Evolutionary conservation across 2,113 vertebrate genomes (phyloP).

Genomic region (Phyllopteryx taeniolatus): DNA sequence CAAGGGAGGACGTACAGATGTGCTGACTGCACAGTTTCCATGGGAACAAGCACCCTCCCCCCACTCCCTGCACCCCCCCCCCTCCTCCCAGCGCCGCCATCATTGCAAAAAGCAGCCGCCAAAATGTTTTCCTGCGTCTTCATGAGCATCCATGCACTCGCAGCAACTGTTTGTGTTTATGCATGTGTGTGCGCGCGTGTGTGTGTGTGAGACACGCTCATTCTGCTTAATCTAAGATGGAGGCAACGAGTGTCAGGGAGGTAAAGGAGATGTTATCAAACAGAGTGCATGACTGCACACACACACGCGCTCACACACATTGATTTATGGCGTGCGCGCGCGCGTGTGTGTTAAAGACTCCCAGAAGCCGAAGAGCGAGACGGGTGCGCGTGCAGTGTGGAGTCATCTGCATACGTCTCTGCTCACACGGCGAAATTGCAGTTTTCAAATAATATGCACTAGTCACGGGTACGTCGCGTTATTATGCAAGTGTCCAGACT

Average conservation of each 20-base stretch:
- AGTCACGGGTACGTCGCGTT: no score
- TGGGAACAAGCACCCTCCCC: slow-evolving; percentile 67
- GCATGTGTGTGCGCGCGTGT: slow-evolving; percentile 3
- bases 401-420: no score
- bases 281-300: slow-evolving; percentile 30
- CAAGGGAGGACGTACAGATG: slow-evolving; percentile 69
- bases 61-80: slow-evolving; percentile 2
- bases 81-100: slow-evolving; percentile 38
- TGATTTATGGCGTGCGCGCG: slow-evolving; percentile 9
- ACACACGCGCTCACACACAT: slow-evolving; percentile 23
- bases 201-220: slow-evolving; percentile 20
- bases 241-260: slow-evolving; percentile 24
- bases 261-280: slow-evolving; percentile 48
- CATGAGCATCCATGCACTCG: slow-evolving; percentile 32
- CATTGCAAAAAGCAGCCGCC: slow-evolving; percentile 49
- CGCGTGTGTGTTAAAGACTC: background rate
- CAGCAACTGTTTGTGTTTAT: slow-evolving; percentile 30
- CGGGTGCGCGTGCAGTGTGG: no score
- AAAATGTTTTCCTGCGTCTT: slow-evolving; percentile 47
- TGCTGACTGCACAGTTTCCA: slow-evolving; percentile 81
- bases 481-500: no score
- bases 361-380: slow-evolving; percentile 1
- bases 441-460: no score
- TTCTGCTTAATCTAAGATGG: slow-evolving; percentile 55
- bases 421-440: no score